Percentiles rank a stretch among this genome's conserved stretches.
Conservation (phyloP, 1,140 invertebrate genomes). For the Prorops nasuta region DNA sequence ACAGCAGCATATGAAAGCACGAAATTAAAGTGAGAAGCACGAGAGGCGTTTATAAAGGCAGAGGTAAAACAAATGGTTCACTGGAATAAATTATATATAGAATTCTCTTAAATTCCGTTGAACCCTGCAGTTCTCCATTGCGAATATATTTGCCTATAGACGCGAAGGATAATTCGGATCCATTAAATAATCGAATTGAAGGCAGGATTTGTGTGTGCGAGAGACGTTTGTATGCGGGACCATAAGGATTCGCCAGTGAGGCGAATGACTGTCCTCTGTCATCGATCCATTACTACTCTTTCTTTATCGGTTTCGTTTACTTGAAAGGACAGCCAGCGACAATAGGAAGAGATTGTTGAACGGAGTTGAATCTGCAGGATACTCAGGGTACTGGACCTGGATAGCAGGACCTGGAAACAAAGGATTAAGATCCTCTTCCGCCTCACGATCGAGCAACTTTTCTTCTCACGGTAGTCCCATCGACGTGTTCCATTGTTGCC, state of each 20-base stretch:
- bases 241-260: constrained; percentile 14
- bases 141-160: no score
- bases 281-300: constrained; percentile 7
- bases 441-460: constrained; percentile 19
- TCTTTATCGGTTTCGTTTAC: constrained; percentile 16
- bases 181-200: constrained; percentile 20
- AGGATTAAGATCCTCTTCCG: constrained; percentile 50
- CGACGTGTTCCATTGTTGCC: no score
- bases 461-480: constrained; percentile 13
- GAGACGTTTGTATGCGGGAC: constrained; percentile 20
- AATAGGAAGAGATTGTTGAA: constrained; percentile 47
- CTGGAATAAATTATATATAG: no score
- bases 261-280: no score
- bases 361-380: constrained; percentile 55
- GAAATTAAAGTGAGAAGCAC: no score
- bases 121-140: no score
- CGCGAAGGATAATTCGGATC: no score
- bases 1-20: constrained; percentile 12
- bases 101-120: no score
- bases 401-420: constrained; percentile 57
- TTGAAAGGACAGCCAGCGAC: constrained; percentile 52
- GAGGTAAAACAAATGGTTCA: no score
- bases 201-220: constrained; percentile 14
- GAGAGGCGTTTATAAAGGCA: no score
- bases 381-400: constrained; percentile 53